Percentiles rank a stretch among this genome's conserved stretches.
Conservation (phyloP, 2,888 invertebrate genomes). For the Ephialtes manifestator region DNA sequence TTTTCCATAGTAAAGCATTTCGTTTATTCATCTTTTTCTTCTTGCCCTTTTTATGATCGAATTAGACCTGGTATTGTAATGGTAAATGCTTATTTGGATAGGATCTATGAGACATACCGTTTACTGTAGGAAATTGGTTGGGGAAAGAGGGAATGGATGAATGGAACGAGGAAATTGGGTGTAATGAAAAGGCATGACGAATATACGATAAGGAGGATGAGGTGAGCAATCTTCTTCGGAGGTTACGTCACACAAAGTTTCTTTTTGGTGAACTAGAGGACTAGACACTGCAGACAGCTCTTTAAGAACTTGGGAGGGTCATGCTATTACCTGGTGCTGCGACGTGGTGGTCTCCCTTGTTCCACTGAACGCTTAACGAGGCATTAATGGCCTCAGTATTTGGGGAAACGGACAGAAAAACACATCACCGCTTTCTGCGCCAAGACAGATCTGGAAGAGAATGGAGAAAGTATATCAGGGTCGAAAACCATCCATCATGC, state of each 20-base stretch:
- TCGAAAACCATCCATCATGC: slow-evolving; percentile 39
- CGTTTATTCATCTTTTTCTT: slow-evolving; percentile 4
- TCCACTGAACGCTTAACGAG: slow-evolving; percentile 58
- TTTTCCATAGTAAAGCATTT: slow-evolving; percentile 34
- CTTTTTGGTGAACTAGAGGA: not conserved
- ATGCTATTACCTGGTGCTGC: slow-evolving; percentile 27
- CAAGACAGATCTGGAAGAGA: slow-evolving; percentile 8
- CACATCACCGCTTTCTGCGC: slow-evolving; percentile 3
- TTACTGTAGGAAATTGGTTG: slow-evolving; percentile 28
- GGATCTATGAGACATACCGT: slow-evolving; percentile 40
- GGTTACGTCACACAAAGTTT: slow-evolving; percentile 22
- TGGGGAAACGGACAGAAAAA: slow-evolving; percentile 30
- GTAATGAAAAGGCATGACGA: slow-evolving; percentile 62
- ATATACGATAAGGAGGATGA: slow-evolving; percentile 57
- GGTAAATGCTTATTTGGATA: slow-evolving; percentile 67
- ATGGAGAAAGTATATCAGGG: slow-evolving; percentile 15
- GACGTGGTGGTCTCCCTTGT: slow-evolving; percentile 22
- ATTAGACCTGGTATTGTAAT: slow-evolving; percentile 66
- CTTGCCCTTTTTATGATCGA: slow-evolving; percentile 24
- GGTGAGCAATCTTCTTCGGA: slow-evolving; percentile 39
- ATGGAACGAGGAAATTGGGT: slow-evolving; percentile 41
- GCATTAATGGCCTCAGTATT: slow-evolving; percentile 54
- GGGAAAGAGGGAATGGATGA: slow-evolving; percentile 20
- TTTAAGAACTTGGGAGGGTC: slow-evolving; percentile 16
- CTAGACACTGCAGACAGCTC: not conserved